Base-by-base conservation (phyloP, 2,888 invertebrate species). In the Drosophila yooni region DNA sequence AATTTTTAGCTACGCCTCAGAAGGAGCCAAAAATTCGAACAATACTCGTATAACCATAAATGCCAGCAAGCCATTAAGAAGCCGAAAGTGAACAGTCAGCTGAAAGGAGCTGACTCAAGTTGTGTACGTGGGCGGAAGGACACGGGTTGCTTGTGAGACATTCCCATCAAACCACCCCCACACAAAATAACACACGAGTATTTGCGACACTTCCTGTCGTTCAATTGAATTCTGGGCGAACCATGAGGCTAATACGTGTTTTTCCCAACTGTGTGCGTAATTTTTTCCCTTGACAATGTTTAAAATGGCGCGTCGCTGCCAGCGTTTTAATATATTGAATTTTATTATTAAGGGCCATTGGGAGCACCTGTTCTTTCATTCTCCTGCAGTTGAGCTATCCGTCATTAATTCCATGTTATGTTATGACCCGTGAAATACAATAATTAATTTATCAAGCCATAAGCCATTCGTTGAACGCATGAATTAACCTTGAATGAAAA, bases 211-310 rank as follows among this genome's bases (percentile, higher is more conserved):
- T 64, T 69, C 61, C 66, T 50, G 69, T 61, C 58, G 67, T 73
- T 69, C 68, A 70, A 72, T 74, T 76, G 43, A 68, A 53, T 54
- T 25, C 38, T 21, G 60, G 13, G 25, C 50, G 68, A 33, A 40
- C 50, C 70, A 70, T 63, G 56, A 58, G 63, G 64, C 79, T 82
- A 62, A 82, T 77, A 84, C 82, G 82, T 87, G 71, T 53, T 79
- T 31, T 56, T 29, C 18, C 29, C 40, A 18, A 40, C 2, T 54
- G 13, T 58, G 52, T 52, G 40, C 51, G 51, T 43, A 59, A 38
- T 40, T 34, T 57, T 43, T 34, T 53, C 6, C 18, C 8, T 53
- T 48, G n/a, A 34, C 15, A 27, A 40, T 33, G 31, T 53, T 74
- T 74, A 74, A 69, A 81, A 71, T 60, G 74, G 61, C 58, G 33